Base-by-base conservation (phyloP, 2,888 invertebrate genomes). In the Melipona beecheii region DNA sequence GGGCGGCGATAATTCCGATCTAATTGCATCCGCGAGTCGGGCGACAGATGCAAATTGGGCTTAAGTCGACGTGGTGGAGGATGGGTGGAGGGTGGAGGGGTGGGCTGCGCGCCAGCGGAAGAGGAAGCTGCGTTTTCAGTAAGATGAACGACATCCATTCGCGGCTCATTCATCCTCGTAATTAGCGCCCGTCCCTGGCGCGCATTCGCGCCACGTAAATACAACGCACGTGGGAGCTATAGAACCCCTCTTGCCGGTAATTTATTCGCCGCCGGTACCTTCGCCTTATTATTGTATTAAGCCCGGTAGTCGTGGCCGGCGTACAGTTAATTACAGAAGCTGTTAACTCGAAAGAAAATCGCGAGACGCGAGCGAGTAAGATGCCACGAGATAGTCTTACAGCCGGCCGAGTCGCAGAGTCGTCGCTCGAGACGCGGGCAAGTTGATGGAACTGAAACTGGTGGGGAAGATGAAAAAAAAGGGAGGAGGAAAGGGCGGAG, bases 241-340 rank as follows among this genome's bases (percentile, higher is more conserved):
- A 86, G 87, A 85, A 88, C 60, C 81, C 87, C 83, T 83, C 64
- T 43, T 31, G 50, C 70, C 27, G 80, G 81, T 92, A 91, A 92
- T 91, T 90, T 90, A 92, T 92, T 92, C 91, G 90, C 86, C 81
- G 86, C 21, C 86, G 87, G 88, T 88, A 89, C 90, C 83, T 90
- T 90, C 89, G 87, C 88, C 92, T 92, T 92, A 91, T 92, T 91
- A 92, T 91, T 91, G 91, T 91, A 91, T 91, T 91, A 90, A 91
- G 88, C 89, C 81, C 60, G 78, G 77, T 80, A 86, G 79, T 83
- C 86, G 27, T 86, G 86, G 81, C 64, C 83, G 84, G 79, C 75
- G 84, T 82, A 83, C 78, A 85, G 90, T 90, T 90, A 90, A 91
- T 91, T 90, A 90, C 86, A 72, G 68, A 52, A 68, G 73, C 75